A percentile compares a stretch with the other conserved stretches of the same genome.
Conservation (phyloP, 1,140 invertebrate genomes). For the Pseudomyrmex concolor region DNA sequence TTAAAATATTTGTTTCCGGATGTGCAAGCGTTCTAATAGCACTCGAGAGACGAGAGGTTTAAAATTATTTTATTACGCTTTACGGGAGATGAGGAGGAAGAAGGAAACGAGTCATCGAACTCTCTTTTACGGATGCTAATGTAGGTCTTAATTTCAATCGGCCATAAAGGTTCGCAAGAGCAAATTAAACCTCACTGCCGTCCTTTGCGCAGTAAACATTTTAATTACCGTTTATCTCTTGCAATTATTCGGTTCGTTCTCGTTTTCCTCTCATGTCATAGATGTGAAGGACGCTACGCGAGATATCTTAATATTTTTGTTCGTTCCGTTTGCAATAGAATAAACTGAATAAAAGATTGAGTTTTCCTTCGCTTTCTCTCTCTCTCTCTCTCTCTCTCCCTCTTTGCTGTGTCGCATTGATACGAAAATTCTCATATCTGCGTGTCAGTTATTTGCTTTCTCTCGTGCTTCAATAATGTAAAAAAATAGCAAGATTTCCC, state of each 20-base stretch:
- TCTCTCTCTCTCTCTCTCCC: too few species aligned
- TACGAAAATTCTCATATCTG: slow-evolving; percentile 45
- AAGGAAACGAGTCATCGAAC: background rate
- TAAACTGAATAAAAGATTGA: slow-evolving; percentile 58
- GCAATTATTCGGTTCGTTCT: slow-evolving; percentile 28
- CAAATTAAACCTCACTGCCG: slow-evolving; percentile 20
- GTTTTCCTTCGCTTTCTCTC: slow-evolving; percentile 30
- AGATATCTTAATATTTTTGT: slow-evolving; percentile 43
- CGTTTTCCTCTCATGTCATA: background rate
- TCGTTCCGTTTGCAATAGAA: slow-evolving; percentile 32
- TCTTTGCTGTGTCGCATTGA: background rate
- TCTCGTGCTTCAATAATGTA: slow-evolving; percentile 34
- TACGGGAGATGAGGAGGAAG: background rate
- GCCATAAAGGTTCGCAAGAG: background rate
- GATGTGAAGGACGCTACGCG: slow-evolving; percentile 10
- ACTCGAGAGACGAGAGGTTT: background rate
- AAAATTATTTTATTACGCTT: slow-evolving; percentile 42
- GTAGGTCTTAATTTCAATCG: slow-evolving; percentile 41
- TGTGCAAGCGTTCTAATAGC: background rate
- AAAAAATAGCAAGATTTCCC: slow-evolving; percentile 46
- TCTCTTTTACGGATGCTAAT: slow-evolving; percentile 26
- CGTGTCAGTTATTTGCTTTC: slow-evolving; percentile 21
- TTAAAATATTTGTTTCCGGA: slow-evolving; percentile 30
- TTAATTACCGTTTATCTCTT: slow-evolving; percentile 54
- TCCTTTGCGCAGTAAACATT: slow-evolving; percentile 46